phyloP scores from a whole-genome alignment of 2,888 invertebrate genomes.

The Cephalotes varians region DNA sequence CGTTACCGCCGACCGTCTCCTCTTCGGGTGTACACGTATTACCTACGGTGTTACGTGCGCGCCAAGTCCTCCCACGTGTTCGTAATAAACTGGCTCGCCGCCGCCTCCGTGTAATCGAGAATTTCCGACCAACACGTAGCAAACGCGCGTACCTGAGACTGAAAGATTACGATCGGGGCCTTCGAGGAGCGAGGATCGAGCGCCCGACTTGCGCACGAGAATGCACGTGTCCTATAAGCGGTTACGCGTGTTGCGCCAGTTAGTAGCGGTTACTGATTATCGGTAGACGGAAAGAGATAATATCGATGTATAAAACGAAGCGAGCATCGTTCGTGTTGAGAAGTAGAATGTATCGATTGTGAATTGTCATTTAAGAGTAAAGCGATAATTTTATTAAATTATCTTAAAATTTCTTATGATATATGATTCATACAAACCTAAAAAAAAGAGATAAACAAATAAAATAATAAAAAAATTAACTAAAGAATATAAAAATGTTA shows the following conservation, averaged over 20 bases:
- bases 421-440: no score
- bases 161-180: constrained; percentile 69
- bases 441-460: background rate
- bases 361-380: background rate
- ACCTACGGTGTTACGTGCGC: constrained; percentile 72
- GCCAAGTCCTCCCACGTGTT: constrained; percentile 80
- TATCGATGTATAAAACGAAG: constrained; percentile 5
- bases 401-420: no score
- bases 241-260: constrained; percentile 43
- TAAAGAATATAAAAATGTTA: no score
- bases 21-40: constrained; percentile 66
- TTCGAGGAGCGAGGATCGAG: constrained; percentile 52
- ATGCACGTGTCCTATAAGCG: constrained; percentile 62
- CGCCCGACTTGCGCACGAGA: constrained; percentile 55
- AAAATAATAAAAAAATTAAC: no score
- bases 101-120: constrained; percentile 71
- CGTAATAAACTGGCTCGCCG: constrained; percentile 83
- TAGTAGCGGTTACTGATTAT: constrained; percentile 40
- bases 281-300: constrained; percentile 11
- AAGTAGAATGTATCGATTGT: background rate
- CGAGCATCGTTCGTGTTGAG: background rate
- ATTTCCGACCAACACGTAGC: constrained; percentile 75
- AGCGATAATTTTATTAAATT: background rate
- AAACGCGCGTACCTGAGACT: constrained; percentile 54
- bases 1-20: constrained; percentile 60